A percentile compares a stretch with the other conserved stretches of the same genome.
Evolutionary conservation across 1,140 invertebrate species (phyloP).

Genomic region (Dryas iulia): DNA sequence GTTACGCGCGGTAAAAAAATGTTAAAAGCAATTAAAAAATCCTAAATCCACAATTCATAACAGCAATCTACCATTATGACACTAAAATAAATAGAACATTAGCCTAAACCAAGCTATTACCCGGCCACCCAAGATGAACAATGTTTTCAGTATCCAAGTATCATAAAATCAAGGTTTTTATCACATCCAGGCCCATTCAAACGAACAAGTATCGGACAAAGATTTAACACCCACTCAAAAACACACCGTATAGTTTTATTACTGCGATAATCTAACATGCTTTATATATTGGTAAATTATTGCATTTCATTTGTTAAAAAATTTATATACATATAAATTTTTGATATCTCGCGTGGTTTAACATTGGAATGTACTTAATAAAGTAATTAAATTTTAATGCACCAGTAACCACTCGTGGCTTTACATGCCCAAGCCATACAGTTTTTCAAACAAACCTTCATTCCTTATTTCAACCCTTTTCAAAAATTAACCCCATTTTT

Average conservation of each 20-base stretch:
- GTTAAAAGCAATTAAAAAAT: no score
- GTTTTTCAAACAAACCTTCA: no score
- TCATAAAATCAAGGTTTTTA: conserved; percentile 76
- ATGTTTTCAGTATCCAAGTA: conserved; percentile 61
- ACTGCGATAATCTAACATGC: conserved; percentile 45
- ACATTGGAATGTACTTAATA: no score
- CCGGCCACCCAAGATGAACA: conserved; percentile 73
- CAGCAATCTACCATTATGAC: no score
- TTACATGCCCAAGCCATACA: no score
- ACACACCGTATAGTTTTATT: conserved; percentile 48
- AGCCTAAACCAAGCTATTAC: neutral
- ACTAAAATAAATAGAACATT: neutral
- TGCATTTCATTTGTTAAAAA: conserved; percentile 19
- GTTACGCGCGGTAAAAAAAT: no score
- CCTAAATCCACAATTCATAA: no score
- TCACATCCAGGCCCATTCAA: conserved; percentile 49
- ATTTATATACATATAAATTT: neutral
- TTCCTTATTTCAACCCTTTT: no score
- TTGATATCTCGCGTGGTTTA: no score
- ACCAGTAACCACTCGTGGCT: no score
- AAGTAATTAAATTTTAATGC: no score
- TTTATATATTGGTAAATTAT: conserved; percentile 43
- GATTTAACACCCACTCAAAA: conserved; percentile 64
- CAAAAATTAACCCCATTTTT: no score
- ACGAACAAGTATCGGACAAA: conserved; percentile 53